Evolutionary conservation across 2,113 vertebrate species (phyloP), one percentile per base, ranked within the genome.

Genomic region (Pluvianellus socialis): DNA sequence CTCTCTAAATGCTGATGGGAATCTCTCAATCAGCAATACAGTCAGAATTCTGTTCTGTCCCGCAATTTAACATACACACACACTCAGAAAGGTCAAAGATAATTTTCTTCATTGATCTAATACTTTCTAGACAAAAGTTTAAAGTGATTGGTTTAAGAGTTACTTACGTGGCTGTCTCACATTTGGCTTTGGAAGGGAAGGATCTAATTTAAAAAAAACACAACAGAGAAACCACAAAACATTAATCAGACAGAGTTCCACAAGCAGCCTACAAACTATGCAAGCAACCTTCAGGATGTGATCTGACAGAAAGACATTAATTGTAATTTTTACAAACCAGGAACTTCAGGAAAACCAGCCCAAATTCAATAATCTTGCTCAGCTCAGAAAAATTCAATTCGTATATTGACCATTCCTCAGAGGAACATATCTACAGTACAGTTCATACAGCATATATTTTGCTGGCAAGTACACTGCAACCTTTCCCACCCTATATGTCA

Each of bases 141-240:
- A 58, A 90, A 30, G 26, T 12, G 7, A 75, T 47, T 49, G 5
- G 33, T 79, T 65, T 28, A 88, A 70, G 30, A 75, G 90, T 93
- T 94, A 98, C 98, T 98, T 98, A 98, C 98, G 88, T 93, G 97
- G 94, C 61, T 98, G 90, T 83, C 92, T 97, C 90, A 96, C 93
- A 3, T 95, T 97, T 27, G 96, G 80, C 74, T 97, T 97, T 85
- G 96, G 88, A 90, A 91, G 10, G 71, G 89, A 93, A 92, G 94
- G 90, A 93, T 90, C 96, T 96, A 94, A 92, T 96, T 92, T 67
- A 80, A 93, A 94, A 97, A 81, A 79, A 68, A 79, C 75, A 76
- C 76, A 62, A 84, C 65, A 19, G 61, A 91, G 93, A 97, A 86
- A 70, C 4, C 27, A 88, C 14, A 93, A 97, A 95, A 65, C 58